A percentile compares a stretch with the other conserved stretches of the same genome.
These are phyloP conservation scores for Nilaparvata lugens DNA, from an alignment of 1,140 invertebrate species.

Conservation along the genomic window DNA sequence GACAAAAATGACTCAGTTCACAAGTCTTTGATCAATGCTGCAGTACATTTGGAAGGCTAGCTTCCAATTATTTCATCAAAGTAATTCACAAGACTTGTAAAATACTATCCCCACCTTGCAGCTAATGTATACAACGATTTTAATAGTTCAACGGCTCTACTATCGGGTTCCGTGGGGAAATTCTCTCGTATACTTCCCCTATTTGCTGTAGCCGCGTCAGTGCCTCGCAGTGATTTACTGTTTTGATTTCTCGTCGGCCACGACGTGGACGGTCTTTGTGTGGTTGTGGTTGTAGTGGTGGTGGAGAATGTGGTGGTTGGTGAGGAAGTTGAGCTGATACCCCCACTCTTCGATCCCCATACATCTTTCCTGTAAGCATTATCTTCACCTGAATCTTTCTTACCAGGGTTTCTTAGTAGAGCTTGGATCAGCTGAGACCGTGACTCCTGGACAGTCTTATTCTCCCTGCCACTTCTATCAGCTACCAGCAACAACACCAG, in stretches of 20 bases:
- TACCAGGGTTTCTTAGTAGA: slow-evolving; percentile 46
- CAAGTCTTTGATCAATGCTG: too few species aligned
- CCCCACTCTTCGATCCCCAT: background rate
- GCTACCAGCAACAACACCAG: slow-evolving; percentile 65
- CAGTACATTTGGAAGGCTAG: too few species aligned
- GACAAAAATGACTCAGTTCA: slow-evolving; percentile 4
- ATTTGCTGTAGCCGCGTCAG: slow-evolving; percentile 10
- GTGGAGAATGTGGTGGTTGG: background rate
- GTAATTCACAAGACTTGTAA: too few species aligned
- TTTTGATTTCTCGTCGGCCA: slow-evolving; percentile 7
- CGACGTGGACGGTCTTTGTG: slow-evolving; percentile 8
- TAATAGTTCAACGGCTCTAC: slow-evolving; percentile 65
- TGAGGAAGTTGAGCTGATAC: background rate
- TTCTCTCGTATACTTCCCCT: slow-evolving; percentile 1
- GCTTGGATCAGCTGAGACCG: slow-evolving; percentile 53
- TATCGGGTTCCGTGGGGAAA: slow-evolving; percentile 44
- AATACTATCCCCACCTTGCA: slow-evolving; percentile 54
- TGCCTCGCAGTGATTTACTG: slow-evolving; percentile 25
- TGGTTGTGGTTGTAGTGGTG: slow-evolving; percentile 27
- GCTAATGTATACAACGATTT: slow-evolving; percentile 73
- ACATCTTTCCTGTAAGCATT: slow-evolving; percentile 21
- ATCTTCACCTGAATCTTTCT: slow-evolving; percentile 16
- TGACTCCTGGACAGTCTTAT: slow-evolving; percentile 52
- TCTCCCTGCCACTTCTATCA: slow-evolving; percentile 41
- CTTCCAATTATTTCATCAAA: too few species aligned